Evolutionary conservation across 2,888 invertebrate genomes (phyloP), one percentile per base, ranked within the genome.

Genomic region (Eupeodes latifasciatus): DNA sequence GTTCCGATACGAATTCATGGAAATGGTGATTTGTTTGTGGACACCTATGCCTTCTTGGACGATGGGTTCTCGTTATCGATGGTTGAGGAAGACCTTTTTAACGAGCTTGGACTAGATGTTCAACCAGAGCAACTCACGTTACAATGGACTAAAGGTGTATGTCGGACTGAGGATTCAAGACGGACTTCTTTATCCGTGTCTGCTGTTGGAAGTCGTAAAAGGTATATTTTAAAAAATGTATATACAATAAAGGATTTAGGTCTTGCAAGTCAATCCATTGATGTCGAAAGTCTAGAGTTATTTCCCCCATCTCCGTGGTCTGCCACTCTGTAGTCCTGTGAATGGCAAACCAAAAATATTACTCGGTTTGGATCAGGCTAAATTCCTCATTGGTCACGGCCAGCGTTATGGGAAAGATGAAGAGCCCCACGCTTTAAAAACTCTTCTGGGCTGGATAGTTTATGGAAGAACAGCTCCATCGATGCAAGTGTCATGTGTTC

Each of bases 301-400:
- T 10, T 72, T 34, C 34, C 44, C 72, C 2, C 34, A 66, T 59
- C 59, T 81, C 11, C 55, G 49, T 0, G 62, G 19, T 0, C 27
- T 81, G 4, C 61, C 27, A 14, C 51, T 81, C 3, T 5, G 44
- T 1, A 44, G 62, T 55, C 47, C 69, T 1, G 11, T 49, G 12
- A 16, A 76, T 5, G 81, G 47, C 9, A 59, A 61, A 14, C 69
- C 76, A 14, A 69, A 53, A 16, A 62, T 76, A 7, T 76, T 76
- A 44, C 14, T 82, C 5, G 75, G 53, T 4, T 51, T 81, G 14
- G 74, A 74, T 11, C 81, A 75, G 14, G 57, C 80, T 11, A 81
- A 76, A 47, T 55, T 69, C 47, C 44, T 81, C 1, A n/a, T 59
- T 12, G 34, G 67, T 12, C 53, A 16, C 10, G 14, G 27, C 27